Evolutionary conservation across 2,113 vertebrate species (phyloP), one percentile per base, ranked within the genome.

Genomic region (Hemibagrus wyckioides): DNA sequence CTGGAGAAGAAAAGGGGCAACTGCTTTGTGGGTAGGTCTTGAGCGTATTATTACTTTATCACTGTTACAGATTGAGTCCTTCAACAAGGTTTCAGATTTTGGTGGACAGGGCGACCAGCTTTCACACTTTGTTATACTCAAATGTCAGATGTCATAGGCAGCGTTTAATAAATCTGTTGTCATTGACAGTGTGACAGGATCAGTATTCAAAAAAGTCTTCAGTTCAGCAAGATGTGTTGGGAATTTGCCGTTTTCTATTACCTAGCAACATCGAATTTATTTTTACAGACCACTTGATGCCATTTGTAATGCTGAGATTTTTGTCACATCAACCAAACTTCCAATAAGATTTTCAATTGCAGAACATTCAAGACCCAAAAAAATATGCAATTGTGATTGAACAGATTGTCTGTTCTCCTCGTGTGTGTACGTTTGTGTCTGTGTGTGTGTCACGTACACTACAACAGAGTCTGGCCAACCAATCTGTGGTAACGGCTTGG

Each of bases 401-500:
- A 48, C 80, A 82, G 54, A 76, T 36, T 52, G 84, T 87, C 28
- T 77, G 19, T 82, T 73, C 54, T 81, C 23, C 48, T 48, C 48
- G 19, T 85, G 52, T 82, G 15, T 85, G 82, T 13, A n/a, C 25
- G 44, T 48, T 2, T 83, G 33, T 86, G 63, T 88, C 73, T 61
- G 19, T 79, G 65, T 41, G 65, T 41, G 73, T 83, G 41, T 14
- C 36, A 6, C 85, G 77, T 65, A 41, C 83, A 41, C 28, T 28
- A 44, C 82, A 79, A 87, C 91, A 99, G 98, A 99, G 92, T 99
- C 98, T 69, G 98, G 98, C 67, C 98, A 99, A 89, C 98, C 98
- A 69, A 99, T 99, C 91, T 99, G 98, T 92, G 98, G 98, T 6
- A 99, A 99, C 36, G 98, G 98, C 25, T 94, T 99, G 92, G 98